Conservation (phyloP, 1,140 invertebrate genomes). For the Batillaria attramentaria region DNA sequence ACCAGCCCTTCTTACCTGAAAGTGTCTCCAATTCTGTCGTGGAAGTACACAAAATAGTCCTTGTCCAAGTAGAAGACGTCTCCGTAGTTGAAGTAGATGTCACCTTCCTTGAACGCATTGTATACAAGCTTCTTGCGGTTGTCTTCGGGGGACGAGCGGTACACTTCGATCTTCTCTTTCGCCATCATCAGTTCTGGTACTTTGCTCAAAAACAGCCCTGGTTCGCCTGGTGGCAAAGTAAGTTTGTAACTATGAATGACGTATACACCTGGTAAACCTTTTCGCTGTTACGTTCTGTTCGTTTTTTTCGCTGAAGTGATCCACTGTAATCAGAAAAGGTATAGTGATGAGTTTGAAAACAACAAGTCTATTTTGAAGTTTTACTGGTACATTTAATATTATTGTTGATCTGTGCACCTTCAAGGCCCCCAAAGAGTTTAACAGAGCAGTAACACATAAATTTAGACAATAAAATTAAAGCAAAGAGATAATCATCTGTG, state of each 20-base stretch:
- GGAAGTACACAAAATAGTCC: conserved; percentile 69
- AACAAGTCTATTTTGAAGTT: no score
- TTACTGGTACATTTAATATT: no score
- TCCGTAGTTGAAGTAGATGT: conserved; percentile 64
- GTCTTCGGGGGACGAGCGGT: conserved; percentile 57
- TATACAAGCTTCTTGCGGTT: conserved; percentile 60
- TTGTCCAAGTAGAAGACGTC: conserved; percentile 67
- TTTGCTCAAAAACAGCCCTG: conserved; percentile 52
- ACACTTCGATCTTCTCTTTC: conserved; percentile 40
- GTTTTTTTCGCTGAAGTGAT: no score
- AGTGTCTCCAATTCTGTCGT: conserved; percentile 69
- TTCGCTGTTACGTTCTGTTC: no score
- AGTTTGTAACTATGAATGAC: no score
- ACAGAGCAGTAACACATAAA: neutral
- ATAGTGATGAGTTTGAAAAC: no score
- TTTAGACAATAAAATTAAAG: neutral
- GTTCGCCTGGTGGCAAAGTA: conserved; percentile 49
- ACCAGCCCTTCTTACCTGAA: conserved; percentile 67
- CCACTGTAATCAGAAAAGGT: no score
- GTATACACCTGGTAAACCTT: no score
- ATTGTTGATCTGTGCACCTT: no score
- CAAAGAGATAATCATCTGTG: no score
- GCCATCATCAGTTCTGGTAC: conserved; percentile 33
- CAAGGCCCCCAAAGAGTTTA: no score
- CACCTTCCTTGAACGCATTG: conserved; percentile 58